Evolutionary conservation across 2,888 invertebrate genomes (phyloP).

Genomic region (Pycnomerus fuliginosus): DNA sequence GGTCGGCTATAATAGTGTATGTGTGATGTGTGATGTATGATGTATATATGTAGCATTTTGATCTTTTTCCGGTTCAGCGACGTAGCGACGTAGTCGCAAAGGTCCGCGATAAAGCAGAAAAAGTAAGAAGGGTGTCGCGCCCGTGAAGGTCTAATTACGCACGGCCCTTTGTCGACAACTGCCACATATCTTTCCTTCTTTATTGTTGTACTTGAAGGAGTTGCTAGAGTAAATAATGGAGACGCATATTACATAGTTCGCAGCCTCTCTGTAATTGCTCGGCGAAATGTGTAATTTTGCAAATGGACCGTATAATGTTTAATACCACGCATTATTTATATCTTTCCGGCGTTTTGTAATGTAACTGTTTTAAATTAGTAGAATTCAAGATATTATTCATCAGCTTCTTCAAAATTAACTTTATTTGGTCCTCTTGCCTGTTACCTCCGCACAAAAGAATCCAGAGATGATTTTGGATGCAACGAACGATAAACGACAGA

Average conservation of each 20-base stretch:
- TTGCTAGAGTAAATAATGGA: slow-evolving; percentile 35
- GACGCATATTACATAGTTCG: slow-evolving; percentile 35
- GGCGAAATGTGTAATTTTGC: slow-evolving; percentile 37
- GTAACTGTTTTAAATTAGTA: too few species aligned
- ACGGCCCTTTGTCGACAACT: slow-evolving; percentile 29
- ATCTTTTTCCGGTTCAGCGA: too few species aligned
- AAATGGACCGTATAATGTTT: slow-evolving; percentile 38
- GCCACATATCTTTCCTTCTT: slow-evolving; percentile 35
- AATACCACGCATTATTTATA: slow-evolving; percentile 33
- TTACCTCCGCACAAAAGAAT: slow-evolving; percentile 23
- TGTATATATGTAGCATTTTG: too few species aligned
- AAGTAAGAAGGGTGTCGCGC: too few species aligned
- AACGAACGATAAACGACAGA: slow-evolving; percentile 35
- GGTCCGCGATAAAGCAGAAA: too few species aligned
- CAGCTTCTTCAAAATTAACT: slow-evolving; percentile 18
- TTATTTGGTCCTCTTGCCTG: slow-evolving; percentile 15
- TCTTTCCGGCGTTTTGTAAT: too few species aligned
- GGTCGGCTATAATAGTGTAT: too few species aligned
- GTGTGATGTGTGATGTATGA: too few species aligned
- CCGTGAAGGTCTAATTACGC: slow-evolving; percentile 24
- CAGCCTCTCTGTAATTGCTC: slow-evolving; percentile 34
- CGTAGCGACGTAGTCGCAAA: too few species aligned
- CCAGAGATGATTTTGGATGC: slow-evolving; percentile 30
- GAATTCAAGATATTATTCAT: too few species aligned
- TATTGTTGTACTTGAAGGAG: slow-evolving; percentile 33